These are phyloP conservation scores for Equus quagga DNA, from an alignment of 2,113 vertebrate genomes.

Conservation along the genomic window DNA sequence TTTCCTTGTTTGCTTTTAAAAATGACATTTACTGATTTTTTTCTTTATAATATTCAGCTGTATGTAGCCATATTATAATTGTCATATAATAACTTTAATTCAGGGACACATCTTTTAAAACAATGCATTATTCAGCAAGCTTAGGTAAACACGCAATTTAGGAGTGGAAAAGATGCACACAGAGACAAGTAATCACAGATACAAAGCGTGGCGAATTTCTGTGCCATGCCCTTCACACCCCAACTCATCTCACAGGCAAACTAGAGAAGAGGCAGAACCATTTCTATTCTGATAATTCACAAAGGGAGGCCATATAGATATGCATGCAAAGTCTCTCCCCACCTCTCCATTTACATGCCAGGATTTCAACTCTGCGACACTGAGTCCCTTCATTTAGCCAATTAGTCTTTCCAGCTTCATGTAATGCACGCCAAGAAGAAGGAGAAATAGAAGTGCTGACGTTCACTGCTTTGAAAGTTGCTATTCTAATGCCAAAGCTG, in stretches of 20 bases:
- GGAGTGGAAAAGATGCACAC: slow-evolving; percentile 83
- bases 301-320: slow-evolving; percentile 85
- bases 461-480: slow-evolving; percentile 82
- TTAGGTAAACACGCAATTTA: slow-evolving; percentile 83
- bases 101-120: slow-evolving; percentile 83
- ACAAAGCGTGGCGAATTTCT: slow-evolving; percentile 83
- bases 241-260: slow-evolving; percentile 85
- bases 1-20: slow-evolving; percentile 73
- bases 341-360: slow-evolving; percentile 83
- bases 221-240: slow-evolving; percentile 84
- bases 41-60: slow-evolving; percentile 70
- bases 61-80: slow-evolving; percentile 81
- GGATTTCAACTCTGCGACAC: slow-evolving; percentile 85
- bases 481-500: slow-evolving; percentile 82
- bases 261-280: slow-evolving; percentile 85
- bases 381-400: slow-evolving; percentile 83
- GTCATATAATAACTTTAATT: slow-evolving; percentile 80
- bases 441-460: slow-evolving; percentile 85
- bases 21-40: slow-evolving; percentile 76
- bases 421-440: slow-evolving; percentile 79
- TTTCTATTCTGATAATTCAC: slow-evolving; percentile 84
- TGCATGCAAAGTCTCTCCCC: slow-evolving; percentile 83
- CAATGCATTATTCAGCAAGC: slow-evolving; percentile 84
- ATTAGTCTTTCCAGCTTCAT: slow-evolving; percentile 84
- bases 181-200: slow-evolving; percentile 79